Evolutionary conservation across 2,888 invertebrate species (phyloP).

Genomic region (Drosophila anomelani): DNA sequence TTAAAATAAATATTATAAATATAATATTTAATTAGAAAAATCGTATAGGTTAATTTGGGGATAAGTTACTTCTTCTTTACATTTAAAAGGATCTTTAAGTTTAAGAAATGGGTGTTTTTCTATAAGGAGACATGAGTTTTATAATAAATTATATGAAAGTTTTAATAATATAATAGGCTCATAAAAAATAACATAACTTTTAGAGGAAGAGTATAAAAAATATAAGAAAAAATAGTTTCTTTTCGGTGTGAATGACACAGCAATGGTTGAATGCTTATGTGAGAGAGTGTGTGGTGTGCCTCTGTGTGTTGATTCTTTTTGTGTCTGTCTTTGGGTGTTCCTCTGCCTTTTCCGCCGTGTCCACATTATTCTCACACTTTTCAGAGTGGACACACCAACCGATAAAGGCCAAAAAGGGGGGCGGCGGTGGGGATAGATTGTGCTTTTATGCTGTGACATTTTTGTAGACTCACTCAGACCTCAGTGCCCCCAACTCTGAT

Average conservation of each 20-base stretch:
- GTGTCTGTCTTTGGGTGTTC: slow-evolving; percentile 38
- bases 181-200: too few relatives aligned
- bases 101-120: neutral
- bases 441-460: slow-evolving; percentile 76
- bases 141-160: too few relatives aligned
- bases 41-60: too few relatives aligned
- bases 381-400: slow-evolving; percentile 37
- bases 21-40: too few relatives aligned
- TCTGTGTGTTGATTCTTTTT: slow-evolving; percentile 16
- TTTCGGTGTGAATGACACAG: slow-evolving; percentile 75
- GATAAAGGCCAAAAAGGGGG: slow-evolving; percentile 5
- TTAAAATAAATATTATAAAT: neutral
- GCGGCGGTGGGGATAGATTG: slow-evolving; percentile 39
- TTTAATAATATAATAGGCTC: too few relatives aligned
- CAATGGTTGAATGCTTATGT: slow-evolving; percentile 43
- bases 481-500: slow-evolving; percentile 8
- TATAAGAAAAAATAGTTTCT: slow-evolving; percentile 25
- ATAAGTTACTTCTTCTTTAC: too few relatives aligned
- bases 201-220: neutral
- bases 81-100: neutral
- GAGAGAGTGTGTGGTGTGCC: slow-evolving; percentile 4
- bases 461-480: slow-evolving; percentile 52
- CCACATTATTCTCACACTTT: slow-evolving; percentile 47
- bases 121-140: too few relatives aligned
- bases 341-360: slow-evolving; percentile 35